phyloP scores from a whole-genome alignment of 1,140 invertebrate species.

The Subanguina moxae region DNA sequence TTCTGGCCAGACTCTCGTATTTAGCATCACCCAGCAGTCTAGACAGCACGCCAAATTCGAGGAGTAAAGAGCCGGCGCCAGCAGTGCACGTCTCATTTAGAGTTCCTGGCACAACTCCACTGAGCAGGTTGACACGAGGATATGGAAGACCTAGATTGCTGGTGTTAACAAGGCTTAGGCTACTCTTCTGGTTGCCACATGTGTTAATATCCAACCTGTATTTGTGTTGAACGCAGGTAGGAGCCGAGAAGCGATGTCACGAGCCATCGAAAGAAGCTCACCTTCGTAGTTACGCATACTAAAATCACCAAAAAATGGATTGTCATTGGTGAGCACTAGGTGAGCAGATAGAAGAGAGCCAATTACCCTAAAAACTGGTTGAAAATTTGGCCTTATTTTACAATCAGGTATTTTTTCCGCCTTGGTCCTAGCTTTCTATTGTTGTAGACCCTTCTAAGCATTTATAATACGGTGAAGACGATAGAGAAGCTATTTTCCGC shows the following conservation, averaged over 20 bases:
- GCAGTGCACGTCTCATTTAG: slow-evolving; percentile 69
- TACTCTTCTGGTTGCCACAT: neutral
- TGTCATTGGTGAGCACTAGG: slow-evolving; percentile 67
- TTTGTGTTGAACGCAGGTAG: slow-evolving; percentile 67
- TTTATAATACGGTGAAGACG: too few species aligned
- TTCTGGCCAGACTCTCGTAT: slow-evolving; percentile 67
- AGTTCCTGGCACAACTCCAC: slow-evolving; percentile 64
- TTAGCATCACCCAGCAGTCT: slow-evolving; percentile 67
- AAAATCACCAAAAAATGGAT: slow-evolving; percentile 67
- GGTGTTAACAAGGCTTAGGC: slow-evolving; percentile 2
- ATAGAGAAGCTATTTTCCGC: too few species aligned
- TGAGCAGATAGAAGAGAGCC: slow-evolving; percentile 70
- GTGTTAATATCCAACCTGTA: slow-evolving; percentile 60
- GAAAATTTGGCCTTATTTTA: too few species aligned
- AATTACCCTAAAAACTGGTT: slow-evolving; percentile 62
- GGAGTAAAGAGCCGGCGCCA: slow-evolving; percentile 67
- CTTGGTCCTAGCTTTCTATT: too few species aligned
- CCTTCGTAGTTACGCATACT: slow-evolving; percentile 65
- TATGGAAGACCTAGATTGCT: slow-evolving; percentile 64
- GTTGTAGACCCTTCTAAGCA: too few species aligned
- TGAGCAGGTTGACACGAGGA: slow-evolving; percentile 67
- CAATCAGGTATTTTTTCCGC: too few species aligned
- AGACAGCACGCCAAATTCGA: slow-evolving; percentile 70
- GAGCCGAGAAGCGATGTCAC: slow-evolving; percentile 66
- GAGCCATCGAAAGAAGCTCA: slow-evolving; percentile 67